Percentiles rank a stretch among this genome's conserved stretches.
These are phyloP conservation scores for Eutrigla gurnardus DNA, from an alignment of 2,797 vertebrate genomes.

Conservation along the genomic window DNA sequence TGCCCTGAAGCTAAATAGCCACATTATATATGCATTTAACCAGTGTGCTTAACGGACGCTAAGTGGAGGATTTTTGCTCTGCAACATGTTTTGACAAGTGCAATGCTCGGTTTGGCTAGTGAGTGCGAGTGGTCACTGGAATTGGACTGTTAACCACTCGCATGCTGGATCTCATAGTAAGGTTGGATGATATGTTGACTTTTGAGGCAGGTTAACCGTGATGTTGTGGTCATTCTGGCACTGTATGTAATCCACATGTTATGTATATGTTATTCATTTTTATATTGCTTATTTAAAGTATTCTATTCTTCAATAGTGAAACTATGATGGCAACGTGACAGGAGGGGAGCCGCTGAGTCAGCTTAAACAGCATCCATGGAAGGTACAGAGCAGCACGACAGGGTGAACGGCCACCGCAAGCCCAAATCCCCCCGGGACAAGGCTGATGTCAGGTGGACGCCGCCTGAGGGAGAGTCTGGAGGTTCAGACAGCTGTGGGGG, in stretches of 20 bases:
- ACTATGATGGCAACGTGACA: slow-evolving; percentile 80
- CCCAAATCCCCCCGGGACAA: slow-evolving; percentile 64
- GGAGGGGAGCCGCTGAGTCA: slow-evolving; percentile 76
- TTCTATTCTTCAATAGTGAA: slow-evolving; percentile 57
- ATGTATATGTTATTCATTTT: background rate
- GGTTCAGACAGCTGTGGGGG: slow-evolving; percentile 76
- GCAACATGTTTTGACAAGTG: slow-evolving; percentile 24
- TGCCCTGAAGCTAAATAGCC: background rate
- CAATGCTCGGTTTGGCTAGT: background rate
- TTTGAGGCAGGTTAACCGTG: background rate
- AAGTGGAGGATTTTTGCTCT: slow-evolving; percentile 9
- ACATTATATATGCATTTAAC: background rate
- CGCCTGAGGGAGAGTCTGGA: slow-evolving; percentile 68
- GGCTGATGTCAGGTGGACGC: slow-evolving; percentile 67
- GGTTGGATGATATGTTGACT: slow-evolving; percentile 6
- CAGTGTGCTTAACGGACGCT: background rate
- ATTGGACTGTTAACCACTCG: slow-evolving; percentile 32
- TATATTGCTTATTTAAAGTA: background rate
- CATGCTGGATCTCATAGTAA: slow-evolving; percentile 4
- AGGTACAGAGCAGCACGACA: slow-evolving; percentile 63
- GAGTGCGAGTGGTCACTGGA: slow-evolving; percentile 7
- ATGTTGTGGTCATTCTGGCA: slow-evolving; percentile 16
- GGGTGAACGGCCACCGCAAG: slow-evolving; percentile 68
- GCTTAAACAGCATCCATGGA: slow-evolving; percentile 83
- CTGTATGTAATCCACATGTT: background rate